Conservation (phyloP, 2,888 invertebrate species). For the Meta bourneti region DNA sequence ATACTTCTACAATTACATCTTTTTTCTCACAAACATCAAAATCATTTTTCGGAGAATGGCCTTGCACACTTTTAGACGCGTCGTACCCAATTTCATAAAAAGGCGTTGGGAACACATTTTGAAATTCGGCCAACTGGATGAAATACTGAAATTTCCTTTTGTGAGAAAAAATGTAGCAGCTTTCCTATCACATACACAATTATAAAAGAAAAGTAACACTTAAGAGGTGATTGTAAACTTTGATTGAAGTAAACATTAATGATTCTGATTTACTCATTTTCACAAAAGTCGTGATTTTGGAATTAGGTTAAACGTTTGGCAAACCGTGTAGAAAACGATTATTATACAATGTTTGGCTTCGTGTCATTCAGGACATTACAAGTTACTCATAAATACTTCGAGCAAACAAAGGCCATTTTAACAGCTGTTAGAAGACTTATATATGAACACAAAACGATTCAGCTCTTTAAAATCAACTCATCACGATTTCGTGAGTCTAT, state of each 20-base stretch:
- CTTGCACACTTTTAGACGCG: neutral
- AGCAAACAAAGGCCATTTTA: conserved; percentile 14
- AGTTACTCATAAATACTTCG: conserved; percentile 24
- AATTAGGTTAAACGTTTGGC: conserved; percentile 19
- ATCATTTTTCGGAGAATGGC: neutral
- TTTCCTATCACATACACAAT: neutral
- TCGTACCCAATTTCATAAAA: neutral
- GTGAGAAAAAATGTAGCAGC: neutral
- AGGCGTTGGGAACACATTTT: neutral
- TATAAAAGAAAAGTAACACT: neutral
- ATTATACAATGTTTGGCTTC: neutral
- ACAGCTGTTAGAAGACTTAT: conserved; percentile 2
- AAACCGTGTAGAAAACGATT: neutral
- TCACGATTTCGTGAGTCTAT: conserved; percentile 34
- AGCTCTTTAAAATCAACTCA: neutral
- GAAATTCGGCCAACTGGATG: neutral
- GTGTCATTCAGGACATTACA: conserved; percentile 15
- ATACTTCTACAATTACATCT: neutral
- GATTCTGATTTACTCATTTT: conserved; percentile 15
- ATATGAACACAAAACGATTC: conserved; percentile 1
- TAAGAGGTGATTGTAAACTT: neutral
- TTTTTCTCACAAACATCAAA: neutral
- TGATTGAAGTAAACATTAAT: neutral
- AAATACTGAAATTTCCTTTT: neutral
- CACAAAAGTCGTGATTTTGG: conserved; percentile 18